Evolutionary conservation across 2,797 vertebrate genomes (phyloP), one percentile per base, ranked within the genome.

Genomic region (Hapalemur alaotrensis): DNA sequence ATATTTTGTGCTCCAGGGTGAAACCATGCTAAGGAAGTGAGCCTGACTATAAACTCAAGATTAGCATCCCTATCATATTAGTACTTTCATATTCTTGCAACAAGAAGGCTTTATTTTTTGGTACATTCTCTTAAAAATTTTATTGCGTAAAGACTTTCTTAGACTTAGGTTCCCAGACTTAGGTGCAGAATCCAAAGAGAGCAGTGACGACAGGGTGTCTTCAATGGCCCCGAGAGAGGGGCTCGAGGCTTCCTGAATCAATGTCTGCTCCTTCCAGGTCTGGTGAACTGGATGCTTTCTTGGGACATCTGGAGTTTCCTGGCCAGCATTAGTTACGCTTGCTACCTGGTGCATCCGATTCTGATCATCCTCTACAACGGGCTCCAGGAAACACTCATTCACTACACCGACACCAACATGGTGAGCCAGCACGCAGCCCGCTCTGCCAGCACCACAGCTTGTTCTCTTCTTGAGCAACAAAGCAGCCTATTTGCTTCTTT

Each of bases 261-360:
- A 38, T 1, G 28, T 7, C 35, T 30, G 1, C 28, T 80, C 43
- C 84, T 50, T 57, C 11, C 65, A 99, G 99, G 99, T 54, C 98
- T 98, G 65, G 98, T 99, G 92, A 98, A 98, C 69, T 97, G 30
- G 38, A 65, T 99, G 85, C 98, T 99, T 83, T 99, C 99, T 8
- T 97, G 98, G 38, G 54, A 67, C 7, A 13, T 99, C 94, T 99
- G 99, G 99, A 78, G 98, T 70, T 98, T 98, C 91, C 98, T 99
- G 41, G 99, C 99, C 69, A 98, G 98, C 97, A 98, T 99, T 92
- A 99, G 99, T 84, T 99, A 99, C 12, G 99, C 99, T 23, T 99
- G 99, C 92, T 99, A 99, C 96, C 95, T 99, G 83, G 97, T 98
- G 46, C 99, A 99, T 91, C 99, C 99, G 0, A 70, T 99, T 17